These are phyloP conservation scores for Clepsis dumicolana DNA, from an alignment of 2,888 invertebrate species.

Conservation along the genomic window DNA sequence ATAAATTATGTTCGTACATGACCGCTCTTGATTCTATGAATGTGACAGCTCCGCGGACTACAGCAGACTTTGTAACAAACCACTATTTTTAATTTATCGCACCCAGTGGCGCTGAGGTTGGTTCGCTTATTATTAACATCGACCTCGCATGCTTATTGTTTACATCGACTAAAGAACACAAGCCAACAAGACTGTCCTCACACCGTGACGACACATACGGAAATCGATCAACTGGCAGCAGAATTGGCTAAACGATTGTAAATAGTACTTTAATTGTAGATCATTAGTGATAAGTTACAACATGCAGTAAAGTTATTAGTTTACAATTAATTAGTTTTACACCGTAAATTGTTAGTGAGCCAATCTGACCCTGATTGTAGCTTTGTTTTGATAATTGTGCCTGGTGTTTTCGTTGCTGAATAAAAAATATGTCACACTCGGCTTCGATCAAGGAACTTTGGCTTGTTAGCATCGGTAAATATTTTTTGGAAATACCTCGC, in stretches of 20 bases:
- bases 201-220: slow-evolving; percentile 31
- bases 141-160: background rate
- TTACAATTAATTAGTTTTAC: slow-evolving; percentile 39
- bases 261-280: slow-evolving; percentile 38
- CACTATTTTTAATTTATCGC: background rate
- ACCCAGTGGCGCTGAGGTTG: background rate
- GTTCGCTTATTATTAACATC: background rate
- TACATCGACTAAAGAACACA: slow-evolving; percentile 18
- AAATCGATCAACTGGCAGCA: slow-evolving; percentile 37
- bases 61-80: background rate
- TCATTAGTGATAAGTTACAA: slow-evolving; percentile 36
- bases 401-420: slow-evolving; percentile 30
- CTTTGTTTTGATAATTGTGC: slow-evolving; percentile 12
- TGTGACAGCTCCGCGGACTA: background rate
- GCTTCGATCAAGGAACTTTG: slow-evolving; percentile 37
- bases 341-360: slow-evolving; percentile 42
- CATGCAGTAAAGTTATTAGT: slow-evolving; percentile 41
- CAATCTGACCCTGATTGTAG: slow-evolving; percentile 43
- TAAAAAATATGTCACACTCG: slow-evolving; percentile 24
- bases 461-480: background rate
- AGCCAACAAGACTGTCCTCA: slow-evolving; percentile 22
- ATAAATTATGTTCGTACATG: slow-evolving; percentile 1
- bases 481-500: background rate
- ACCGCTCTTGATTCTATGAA: background rate
- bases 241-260: slow-evolving; percentile 42